Conservation (phyloP, 2,797 vertebrate genomes). For the Alosa sapidissima region DNA sequence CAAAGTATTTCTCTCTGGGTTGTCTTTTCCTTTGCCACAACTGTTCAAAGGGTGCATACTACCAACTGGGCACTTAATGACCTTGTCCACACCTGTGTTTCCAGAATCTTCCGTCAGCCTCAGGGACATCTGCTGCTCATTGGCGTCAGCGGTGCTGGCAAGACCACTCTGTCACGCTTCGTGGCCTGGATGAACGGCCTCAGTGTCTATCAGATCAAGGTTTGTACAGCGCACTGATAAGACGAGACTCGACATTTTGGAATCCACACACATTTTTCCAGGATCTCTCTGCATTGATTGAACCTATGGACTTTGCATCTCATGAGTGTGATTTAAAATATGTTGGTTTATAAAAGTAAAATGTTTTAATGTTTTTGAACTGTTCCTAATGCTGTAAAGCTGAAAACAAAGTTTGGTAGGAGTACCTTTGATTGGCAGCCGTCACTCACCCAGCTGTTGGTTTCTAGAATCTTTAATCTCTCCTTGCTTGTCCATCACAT, state of each 20-base stretch:
- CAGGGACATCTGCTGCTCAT: slow-evolving; percentile 97
- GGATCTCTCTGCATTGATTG: neutral
- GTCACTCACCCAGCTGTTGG: too few relatives aligned
- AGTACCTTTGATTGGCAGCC: neutral
- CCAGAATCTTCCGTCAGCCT: slow-evolving; percentile 97
- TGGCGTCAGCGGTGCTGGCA: slow-evolving; percentile 96
- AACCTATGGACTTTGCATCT: neutral
- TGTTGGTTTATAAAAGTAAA: too few relatives aligned
- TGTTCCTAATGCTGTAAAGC: too few relatives aligned
- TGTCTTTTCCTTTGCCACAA: neutral
- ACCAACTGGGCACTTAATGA: neutral
- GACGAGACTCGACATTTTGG: neutral
- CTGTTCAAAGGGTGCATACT: neutral
- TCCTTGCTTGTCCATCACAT: too few relatives aligned
- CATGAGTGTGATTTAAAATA: neutral
- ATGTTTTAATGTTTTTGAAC: too few relatives aligned
- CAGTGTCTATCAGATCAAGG: slow-evolving; percentile 99
- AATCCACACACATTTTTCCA: neutral
- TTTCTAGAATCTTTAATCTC: too few relatives aligned
- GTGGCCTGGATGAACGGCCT: slow-evolving; percentile 99
- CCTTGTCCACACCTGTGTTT: slow-evolving; percentile 36
- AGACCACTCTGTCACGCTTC: slow-evolving; percentile 96
- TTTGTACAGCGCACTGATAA: slow-evolving; percentile 52
- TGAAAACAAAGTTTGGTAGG: too few relatives aligned
- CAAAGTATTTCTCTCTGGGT: too few relatives aligned